phyloP scores from a whole-genome alignment of 2,113 vertebrate species.

The Serinus canaria region DNA sequence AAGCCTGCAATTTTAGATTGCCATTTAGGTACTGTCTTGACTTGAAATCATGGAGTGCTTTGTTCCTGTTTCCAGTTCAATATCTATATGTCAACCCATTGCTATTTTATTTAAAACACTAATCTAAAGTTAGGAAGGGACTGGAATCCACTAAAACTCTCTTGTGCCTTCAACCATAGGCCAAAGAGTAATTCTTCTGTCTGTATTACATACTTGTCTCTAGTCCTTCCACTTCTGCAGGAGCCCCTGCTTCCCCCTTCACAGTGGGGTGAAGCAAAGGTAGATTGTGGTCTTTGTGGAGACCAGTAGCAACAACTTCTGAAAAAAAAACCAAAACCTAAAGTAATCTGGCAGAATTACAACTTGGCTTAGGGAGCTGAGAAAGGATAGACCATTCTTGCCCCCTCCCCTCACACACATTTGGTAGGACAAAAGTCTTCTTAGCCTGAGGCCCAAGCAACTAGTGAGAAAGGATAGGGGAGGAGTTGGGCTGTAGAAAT shows the following conservation, averaged over 20 bases:
- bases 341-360: not conserved
- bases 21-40: not conserved
- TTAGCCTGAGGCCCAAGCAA: not conserved
- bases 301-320: not conserved
- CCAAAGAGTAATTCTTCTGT: not conserved
- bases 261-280: not conserved
- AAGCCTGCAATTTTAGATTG: not conserved
- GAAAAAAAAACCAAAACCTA: fast-evolving
- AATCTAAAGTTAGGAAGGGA: not conserved
- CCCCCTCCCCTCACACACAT: fast-evolving
- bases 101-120: not conserved
- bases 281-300: not conserved
- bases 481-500: not conserved
- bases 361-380: not conserved
- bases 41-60: not conserved
- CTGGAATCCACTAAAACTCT: not conserved
- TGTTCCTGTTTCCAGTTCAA: not conserved
- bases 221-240: not conserved
- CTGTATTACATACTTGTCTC: not conserved
- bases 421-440: not conserved
- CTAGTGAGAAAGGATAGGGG: not conserved
- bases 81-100: not conserved
- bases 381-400: not conserved
- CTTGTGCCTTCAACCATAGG: not conserved
- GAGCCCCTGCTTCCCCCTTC: not conserved